These are phyloP conservation scores for Dromiciops gliroides DNA, from an alignment of 2,113 vertebrate genomes.

Conservation along the genomic window DNA sequence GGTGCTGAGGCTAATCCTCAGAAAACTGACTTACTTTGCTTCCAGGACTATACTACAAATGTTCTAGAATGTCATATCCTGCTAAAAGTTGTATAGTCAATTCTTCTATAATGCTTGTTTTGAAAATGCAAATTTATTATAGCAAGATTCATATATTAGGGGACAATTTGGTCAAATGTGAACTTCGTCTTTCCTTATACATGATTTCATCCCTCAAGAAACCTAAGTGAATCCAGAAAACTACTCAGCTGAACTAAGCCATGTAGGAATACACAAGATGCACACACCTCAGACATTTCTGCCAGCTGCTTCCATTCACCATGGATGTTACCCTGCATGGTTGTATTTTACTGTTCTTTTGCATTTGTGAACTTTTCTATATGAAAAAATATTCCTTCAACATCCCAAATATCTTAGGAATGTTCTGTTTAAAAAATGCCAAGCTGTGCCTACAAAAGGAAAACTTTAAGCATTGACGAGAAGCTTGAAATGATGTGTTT, in stretches of 20 bases:
- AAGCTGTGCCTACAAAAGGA: background rate
- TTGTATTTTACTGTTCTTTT: background rate
- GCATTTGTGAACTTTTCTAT: background rate
- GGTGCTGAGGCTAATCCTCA: background rate
- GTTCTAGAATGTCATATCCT: background rate
- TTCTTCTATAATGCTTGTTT: background rate
- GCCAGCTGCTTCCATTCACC: background rate
- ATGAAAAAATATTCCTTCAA: background rate
- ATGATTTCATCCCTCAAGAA: background rate
- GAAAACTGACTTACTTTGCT: background rate
- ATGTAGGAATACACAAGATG: background rate
- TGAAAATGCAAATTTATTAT: background rate
- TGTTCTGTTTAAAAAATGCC: background rate
- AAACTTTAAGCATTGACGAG: background rate
- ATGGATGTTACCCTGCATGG: background rate
- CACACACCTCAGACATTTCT: background rate
- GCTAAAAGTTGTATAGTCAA: background rate
- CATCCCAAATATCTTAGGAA: background rate
- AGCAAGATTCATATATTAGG: background rate
- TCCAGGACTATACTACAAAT: background rate
- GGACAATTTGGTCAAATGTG: background rate
- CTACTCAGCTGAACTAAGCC: background rate
- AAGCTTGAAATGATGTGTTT: background rate
- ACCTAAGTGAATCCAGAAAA: too few species aligned
- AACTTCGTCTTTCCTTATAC: background rate